Base-by-base conservation (phyloP, 2,888 invertebrate genomes). In the Electrophaes corylata region DNA sequence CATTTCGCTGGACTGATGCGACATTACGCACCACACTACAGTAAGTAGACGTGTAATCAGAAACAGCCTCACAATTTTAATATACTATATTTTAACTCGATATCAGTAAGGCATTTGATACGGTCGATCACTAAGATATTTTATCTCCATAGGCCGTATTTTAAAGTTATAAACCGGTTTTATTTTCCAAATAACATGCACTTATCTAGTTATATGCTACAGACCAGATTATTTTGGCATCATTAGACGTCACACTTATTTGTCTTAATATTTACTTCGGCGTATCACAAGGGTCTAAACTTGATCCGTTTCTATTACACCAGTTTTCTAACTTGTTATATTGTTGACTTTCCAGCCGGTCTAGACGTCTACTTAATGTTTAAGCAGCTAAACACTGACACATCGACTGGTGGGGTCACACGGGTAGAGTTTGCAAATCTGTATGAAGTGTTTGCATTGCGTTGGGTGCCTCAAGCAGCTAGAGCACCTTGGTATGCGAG, bases 1-100 rank as follows among this genome's bases (percentile, higher is more conserved):
- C 96, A 97, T 79, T 97, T 97, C 82, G 93, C 94, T 41, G 97
- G 97, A 0, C 90, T 97, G 55, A 95, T 97, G 94, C 91, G 94
- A 29, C 95, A 95, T 79, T 96, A 95, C 74, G 93, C 94, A 29
- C 96, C 96, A 5, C 93, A 95, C 65, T 95, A 94, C 48, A 81
- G 88, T 88, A 26, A 67, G 80, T 74, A 48, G 2, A 0, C 23
- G 41, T 40, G n/a, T 6, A 16, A 31, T n/a, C n/a, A n/a, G n/a
- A n/a, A n/a, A n/a, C n/a, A n/a, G n/a, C n/a, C n/a, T n/a, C n/a
- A n/a, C n/a, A n/a, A n/a, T n/a, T n/a, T n/a, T n/a, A n/a, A n/a
- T n/a, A n/a, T n/a, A n/a, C n/a, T n/a, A n/a, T n/a, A n/a, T n/a
- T 6, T 11, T 33, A 14, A 12, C 47, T 43, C 1, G 46, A 40